Conservation (phyloP, 2,797 vertebrate genomes). For the Malacoraja senta region DNA sequence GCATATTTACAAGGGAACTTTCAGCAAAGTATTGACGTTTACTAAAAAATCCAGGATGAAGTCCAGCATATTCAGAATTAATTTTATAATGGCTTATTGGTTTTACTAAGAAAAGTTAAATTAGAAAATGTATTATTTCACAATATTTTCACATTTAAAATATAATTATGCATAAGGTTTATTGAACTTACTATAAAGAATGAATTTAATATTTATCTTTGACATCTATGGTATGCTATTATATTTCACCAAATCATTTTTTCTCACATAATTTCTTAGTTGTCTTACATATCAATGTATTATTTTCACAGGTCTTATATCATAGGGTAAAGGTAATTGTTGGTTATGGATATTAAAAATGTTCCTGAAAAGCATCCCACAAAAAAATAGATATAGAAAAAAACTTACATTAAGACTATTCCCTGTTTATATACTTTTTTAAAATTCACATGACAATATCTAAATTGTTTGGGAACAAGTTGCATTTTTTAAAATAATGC, state of each 20-base stretch:
- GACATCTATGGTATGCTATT: neutral
- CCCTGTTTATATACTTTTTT: neutral
- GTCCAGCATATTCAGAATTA: neutral
- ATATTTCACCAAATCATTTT: neutral
- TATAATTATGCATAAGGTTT: neutral
- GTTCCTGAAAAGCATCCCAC: neutral
- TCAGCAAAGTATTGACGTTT: neutral
- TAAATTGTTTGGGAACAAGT: neutral
- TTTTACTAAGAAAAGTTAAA: neutral
- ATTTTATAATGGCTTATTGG: neutral
- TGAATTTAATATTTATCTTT: neutral
- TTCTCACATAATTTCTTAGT: neutral
- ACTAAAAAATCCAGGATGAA: neutral
- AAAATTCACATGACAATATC: neutral
- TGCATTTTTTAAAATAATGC: neutral
- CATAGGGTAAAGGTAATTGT: neutral
- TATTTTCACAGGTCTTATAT: neutral
- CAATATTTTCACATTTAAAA: slow-evolving; percentile 10
- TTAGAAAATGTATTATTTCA: slow-evolving; percentile 1
- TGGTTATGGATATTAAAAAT: neutral
- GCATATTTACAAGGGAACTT: neutral
- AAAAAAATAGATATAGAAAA: neutral
- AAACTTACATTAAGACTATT: neutral
- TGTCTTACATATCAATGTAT: neutral
- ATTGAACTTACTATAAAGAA: neutral